Conservation (phyloP, 1,140 invertebrate species). For the Cardiocondyla obscurior region DNA sequence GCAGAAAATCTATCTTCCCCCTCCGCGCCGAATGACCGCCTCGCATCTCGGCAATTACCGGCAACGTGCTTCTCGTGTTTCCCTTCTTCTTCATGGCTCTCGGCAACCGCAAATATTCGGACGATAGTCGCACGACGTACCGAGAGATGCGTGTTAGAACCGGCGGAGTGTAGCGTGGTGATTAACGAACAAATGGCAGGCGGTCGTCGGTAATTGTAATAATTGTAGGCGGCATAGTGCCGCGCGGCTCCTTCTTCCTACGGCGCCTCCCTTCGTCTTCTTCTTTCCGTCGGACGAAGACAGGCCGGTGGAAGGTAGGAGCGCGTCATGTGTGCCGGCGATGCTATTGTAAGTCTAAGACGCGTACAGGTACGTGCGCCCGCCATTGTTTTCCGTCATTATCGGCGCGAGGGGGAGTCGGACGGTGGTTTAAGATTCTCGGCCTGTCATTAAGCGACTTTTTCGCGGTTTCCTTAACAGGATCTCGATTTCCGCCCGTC, state of each 20-base stretch:
- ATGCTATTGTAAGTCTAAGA: constrained; percentile 67
- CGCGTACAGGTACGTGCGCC: constrained; percentile 44
- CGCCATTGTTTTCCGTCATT: constrained; percentile 78
- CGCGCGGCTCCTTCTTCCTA: constrained; percentile 66
- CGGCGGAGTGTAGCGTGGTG: constrained; percentile 75
- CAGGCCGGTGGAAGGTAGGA: constrained; percentile 53
- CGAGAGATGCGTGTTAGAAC: constrained; percentile 60
- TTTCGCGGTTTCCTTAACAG: constrained; percentile 75
- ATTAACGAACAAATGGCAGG: constrained; percentile 82
- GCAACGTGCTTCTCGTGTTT: constrained; percentile 31
- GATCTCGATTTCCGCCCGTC: constrained; percentile 66
- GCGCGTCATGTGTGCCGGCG: constrained; percentile 78
- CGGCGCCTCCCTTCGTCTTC: constrained; percentile 38
- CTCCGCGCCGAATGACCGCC: not conserved
- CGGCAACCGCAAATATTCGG: constrained; percentile 75
- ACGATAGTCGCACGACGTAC: constrained; percentile 64
- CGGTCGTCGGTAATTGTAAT: constrained; percentile 82
- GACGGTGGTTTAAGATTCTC: constrained; percentile 77
- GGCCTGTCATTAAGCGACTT: constrained; percentile 78
- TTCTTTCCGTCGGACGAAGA: not conserved
- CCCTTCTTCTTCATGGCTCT: constrained; percentile 19
- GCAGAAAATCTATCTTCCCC: constrained; percentile 6
- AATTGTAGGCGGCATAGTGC: constrained; percentile 75
- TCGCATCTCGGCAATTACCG: constrained; percentile 46
- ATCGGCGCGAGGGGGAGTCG: constrained; percentile 58